These are phyloP conservation scores for Cuculus canorus DNA, from an alignment of 2,797 vertebrate species.

Conservation along the genomic window DNA sequence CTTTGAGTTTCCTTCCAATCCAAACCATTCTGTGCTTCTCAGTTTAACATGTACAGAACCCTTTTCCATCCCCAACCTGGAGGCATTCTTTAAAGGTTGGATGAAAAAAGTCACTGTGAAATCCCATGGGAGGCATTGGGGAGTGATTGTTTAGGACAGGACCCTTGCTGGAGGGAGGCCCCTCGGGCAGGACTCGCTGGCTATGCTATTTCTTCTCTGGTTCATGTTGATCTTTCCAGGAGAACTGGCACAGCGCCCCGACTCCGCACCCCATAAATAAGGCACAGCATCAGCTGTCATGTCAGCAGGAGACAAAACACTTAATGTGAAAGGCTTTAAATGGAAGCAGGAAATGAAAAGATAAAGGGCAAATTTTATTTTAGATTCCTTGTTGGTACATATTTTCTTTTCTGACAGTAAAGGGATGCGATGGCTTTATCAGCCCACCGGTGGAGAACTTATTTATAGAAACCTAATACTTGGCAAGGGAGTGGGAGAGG, in stretches of 20 bases:
- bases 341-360: slow-evolving; percentile 52
- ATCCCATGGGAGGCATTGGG: not conserved
- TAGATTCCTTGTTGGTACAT: slow-evolving; percentile 4
- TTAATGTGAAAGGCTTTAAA: slow-evolving; percentile 38
- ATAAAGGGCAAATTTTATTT: slow-evolving; percentile 28
- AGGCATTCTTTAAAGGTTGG: not conserved
- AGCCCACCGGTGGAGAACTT: not conserved
- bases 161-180: not conserved
- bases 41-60: not conserved
- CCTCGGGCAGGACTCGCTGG: not conserved
- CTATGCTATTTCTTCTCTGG: not conserved
- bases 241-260: slow-evolving; percentile 30
- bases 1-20: too few relatives aligned
- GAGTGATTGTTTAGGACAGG: not conserved
- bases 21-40: too few relatives aligned
- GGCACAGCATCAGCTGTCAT: slow-evolving; percentile 18
- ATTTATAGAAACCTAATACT: not conserved
- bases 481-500: not conserved
- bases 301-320: slow-evolving; percentile 47
- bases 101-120: not conserved
- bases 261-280: not conserved
- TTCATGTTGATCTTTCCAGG: not conserved
- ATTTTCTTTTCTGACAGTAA: not conserved
- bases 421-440: not conserved
- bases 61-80: not conserved